These are phyloP conservation scores for Myiozetetes cayanensis DNA, from an alignment of 2,113 vertebrate species.

Conservation along the genomic window DNA sequence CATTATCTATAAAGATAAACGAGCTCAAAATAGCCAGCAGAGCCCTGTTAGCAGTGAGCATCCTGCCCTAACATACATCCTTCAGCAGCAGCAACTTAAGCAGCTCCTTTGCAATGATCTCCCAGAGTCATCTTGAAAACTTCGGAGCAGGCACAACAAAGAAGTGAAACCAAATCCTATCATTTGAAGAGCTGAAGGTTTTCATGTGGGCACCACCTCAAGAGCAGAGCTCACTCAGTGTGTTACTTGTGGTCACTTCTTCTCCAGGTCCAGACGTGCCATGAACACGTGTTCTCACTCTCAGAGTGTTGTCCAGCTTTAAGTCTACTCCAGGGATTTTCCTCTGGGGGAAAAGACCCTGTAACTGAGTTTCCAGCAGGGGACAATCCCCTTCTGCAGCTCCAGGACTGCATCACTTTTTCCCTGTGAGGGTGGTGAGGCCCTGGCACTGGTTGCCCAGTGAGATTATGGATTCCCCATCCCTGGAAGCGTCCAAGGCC, in stretches of 20 bases:
- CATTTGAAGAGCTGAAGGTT: not conserved
- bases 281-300: rapidly evolving
- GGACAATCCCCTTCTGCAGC: not conserved
- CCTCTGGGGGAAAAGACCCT: not conserved
- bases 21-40: slow-evolving; percentile 19
- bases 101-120: not conserved
- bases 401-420: not conserved
- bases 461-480: not conserved
- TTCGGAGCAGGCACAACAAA: not conserved
- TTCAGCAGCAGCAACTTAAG: not conserved
- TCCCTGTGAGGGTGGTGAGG: not conserved
- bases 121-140: not conserved
- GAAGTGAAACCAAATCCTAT: not conserved
- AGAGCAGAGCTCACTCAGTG: not conserved
- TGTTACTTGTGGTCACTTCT: not conserved
- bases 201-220: rapidly evolving
- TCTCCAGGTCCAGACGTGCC: too few relatives aligned
- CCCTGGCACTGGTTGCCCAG: not conserved
- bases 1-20: slow-evolving; percentile 54
- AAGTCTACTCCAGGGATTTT: not conserved
- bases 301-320: not conserved
- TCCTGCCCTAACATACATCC: rapidly evolving
- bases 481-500: not conserved
- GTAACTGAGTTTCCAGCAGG: rapidly evolving
- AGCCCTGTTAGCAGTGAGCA: not conserved